A percentile compares a stretch with the other conserved stretches of the same genome.
Conservation (phyloP, 2,888 invertebrate genomes). For the Chelonus formosanus region DNA sequence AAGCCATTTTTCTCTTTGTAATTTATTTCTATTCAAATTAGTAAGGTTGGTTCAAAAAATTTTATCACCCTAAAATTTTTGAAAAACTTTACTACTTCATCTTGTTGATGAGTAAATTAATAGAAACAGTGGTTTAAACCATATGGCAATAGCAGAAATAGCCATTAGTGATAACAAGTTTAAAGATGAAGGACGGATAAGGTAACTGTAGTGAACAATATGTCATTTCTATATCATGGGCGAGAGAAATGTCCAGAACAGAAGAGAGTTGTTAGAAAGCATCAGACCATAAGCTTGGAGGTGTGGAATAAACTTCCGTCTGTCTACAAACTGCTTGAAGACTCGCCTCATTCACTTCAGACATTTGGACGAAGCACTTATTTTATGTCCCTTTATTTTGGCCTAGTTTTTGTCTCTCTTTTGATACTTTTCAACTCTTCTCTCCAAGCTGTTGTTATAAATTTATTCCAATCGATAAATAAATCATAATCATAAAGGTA, state of each 20-base stretch:
- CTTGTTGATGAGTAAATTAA: no score
- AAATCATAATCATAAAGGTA: no score
- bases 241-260: conserved; percentile 46
- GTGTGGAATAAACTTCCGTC: conserved; percentile 49
- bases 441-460: no score
- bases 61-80: not conserved
- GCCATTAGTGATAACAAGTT: conserved; percentile 55
- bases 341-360: not conserved
- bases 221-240: conserved; percentile 36
- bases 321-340: conserved; percentile 27
- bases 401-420: no score
- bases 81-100: no score
- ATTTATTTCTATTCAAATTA: no score
- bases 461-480: no score
- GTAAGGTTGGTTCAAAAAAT: not conserved
- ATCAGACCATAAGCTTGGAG: conserved; percentile 35
- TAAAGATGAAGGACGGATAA: conserved; percentile 34
- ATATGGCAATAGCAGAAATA: conserved; percentile 48
- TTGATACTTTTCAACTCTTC: no score
- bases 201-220: conserved; percentile 2
- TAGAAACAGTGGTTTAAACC: not conserved
- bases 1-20: no score
- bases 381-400: not conserved
- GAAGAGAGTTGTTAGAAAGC: conserved; percentile 17
- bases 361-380: not conserved